These are phyloP conservation scores for Balearica regulorum DNA, from an alignment of 2,797 vertebrate species.

Conservation along the genomic window DNA sequence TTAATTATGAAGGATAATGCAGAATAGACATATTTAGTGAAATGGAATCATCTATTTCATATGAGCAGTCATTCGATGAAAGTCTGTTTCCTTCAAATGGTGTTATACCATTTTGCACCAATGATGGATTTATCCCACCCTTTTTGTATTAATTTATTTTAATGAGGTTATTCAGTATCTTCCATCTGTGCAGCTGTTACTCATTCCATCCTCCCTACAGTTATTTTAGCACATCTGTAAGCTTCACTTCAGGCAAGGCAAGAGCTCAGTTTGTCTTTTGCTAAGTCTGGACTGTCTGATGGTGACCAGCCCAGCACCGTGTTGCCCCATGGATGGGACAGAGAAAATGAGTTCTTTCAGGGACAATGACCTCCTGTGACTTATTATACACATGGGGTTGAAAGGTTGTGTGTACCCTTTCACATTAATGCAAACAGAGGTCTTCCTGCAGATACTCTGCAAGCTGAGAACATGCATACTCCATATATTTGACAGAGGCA, in stretches of 20 bases:
- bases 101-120: neutral
- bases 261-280: neutral
- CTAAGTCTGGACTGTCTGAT: neutral
- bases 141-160: neutral
- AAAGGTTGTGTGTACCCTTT: neutral
- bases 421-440: neutral
- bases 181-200: neutral
- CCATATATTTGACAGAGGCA: neutral
- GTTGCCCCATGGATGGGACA: neutral
- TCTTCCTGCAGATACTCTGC: neutral
- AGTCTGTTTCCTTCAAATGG: neutral
- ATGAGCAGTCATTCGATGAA: neutral
- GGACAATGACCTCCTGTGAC: neutral
- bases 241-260: neutral
- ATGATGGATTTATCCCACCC: neutral
- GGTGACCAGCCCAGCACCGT: fast-evolving
- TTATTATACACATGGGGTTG: fast-evolving
- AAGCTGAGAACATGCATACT: too few species aligned
- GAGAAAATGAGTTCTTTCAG: neutral
- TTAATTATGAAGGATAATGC: neutral
- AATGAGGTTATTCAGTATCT: neutral
- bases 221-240: neutral
- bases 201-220: neutral
- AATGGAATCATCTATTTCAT: neutral
- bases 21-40: neutral